Conservation (phyloP, 1,140 invertebrate genomes). For the Piezodorus guildinii region DNA sequence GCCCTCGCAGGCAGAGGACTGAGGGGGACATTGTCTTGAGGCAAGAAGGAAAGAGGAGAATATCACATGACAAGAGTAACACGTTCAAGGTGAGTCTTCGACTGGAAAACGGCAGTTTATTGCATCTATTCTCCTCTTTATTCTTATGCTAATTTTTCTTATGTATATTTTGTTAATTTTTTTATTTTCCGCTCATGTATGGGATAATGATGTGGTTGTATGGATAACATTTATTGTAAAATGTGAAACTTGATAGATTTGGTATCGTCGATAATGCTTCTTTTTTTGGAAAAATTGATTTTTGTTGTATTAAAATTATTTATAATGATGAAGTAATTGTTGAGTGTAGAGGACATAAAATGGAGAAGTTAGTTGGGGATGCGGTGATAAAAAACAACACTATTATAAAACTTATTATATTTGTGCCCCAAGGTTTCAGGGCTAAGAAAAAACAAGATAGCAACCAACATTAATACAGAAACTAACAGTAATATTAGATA, state of each 20-base stretch:
- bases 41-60: slow-evolving; percentile 31
- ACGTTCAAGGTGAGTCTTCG: slow-evolving; percentile 5
- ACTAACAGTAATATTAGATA: too few relatives aligned
- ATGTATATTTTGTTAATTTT: not conserved
- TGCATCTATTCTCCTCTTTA: slow-evolving; percentile 11
- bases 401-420: too few relatives aligned
- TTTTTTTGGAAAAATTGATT: too few relatives aligned
- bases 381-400: too few relatives aligned
- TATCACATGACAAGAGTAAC: slow-evolving; percentile 15
- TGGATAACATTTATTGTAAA: slow-evolving; percentile 3
- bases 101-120: not conserved
- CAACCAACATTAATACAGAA: too few relatives aligned
- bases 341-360: too few relatives aligned
- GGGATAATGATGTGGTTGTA: slow-evolving; percentile 5
- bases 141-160: slow-evolving; percentile 8
- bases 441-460: too few relatives aligned
- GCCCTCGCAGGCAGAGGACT: slow-evolving; percentile 69
- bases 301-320: too few relatives aligned
- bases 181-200: slow-evolving; percentile 10
- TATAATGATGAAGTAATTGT: too few relatives aligned
- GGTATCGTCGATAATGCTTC: too few relatives aligned
- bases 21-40: slow-evolving; percentile 61
- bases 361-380: too few relatives aligned
- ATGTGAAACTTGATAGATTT: not conserved
- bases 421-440: too few relatives aligned